Evolutionary conservation across 1,140 invertebrate species (phyloP), one percentile per base, ranked within the genome.

Genomic region (Drosophila burlai): DNA sequence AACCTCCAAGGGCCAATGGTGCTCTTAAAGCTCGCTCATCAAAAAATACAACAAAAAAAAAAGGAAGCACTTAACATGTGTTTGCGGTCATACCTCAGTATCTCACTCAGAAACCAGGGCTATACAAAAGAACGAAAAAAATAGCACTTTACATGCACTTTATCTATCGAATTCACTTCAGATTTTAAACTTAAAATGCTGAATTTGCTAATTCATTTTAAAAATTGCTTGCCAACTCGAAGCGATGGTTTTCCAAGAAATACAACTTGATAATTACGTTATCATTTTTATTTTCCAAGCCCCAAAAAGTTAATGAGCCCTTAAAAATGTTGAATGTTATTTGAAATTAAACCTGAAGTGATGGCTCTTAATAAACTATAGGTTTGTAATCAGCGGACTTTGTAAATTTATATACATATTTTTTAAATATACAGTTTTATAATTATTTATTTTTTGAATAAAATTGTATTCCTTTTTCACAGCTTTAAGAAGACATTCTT

Each of bases 21-120:
- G 21, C 82, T 85, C 82, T 81, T 84, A 86, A 86, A 87, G 75
- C 83, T 82, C 75, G 47, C 68, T 75, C 78, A 62, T 36, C 45
- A 45, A 77, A 50, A 66, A 52, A 42, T 52, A 52, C 24, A 74
- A 60, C 62, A 47, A 61, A 38, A 60, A 18, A 61, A 65, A 47
- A 61, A 38, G 29, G 49, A 55, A 16, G n/a, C 21, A 64, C 49
- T 66, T 47, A 73, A 69, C 68, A 75, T 82, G 82, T 85, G 82
- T 46, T 40, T 62, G 38, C 43, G 57, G 49, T 10, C 31, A 55
- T 54, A 18, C 16, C 21, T 21, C 21, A 54, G 42, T 73, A 52
- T 21, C 38, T 54, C 15, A 52, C 6, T 24, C 34, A 15, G 4
- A 24, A 45, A 49, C 57, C 59, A 78, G 75, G 76, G 75, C 52